Conservation (phyloP, 2,797 vertebrate species). For the Petrocephalus sullivani region DNA sequence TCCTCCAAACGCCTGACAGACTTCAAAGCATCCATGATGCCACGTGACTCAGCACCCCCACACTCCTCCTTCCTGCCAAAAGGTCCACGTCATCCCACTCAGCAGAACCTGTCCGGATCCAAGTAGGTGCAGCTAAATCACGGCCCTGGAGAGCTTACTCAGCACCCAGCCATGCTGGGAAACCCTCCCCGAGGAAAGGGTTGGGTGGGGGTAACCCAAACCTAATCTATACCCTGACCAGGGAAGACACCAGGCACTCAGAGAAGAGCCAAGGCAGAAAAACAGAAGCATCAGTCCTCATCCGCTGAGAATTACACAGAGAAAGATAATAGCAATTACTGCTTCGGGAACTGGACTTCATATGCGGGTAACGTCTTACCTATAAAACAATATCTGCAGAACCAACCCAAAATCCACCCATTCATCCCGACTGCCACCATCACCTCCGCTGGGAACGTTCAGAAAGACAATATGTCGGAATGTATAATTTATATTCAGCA, state of each 20-base stretch:
- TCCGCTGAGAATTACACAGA: background rate
- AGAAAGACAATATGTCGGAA: background rate
- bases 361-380: background rate
- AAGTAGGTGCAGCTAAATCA: background rate
- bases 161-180: background rate
- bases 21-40: constrained; percentile 28
- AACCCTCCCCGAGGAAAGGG: background rate
- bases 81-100: background rate
- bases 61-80: background rate
- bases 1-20: constrained; percentile 10
- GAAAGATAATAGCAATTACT: background rate
- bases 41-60: constrained; percentile 11
- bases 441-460: background rate
- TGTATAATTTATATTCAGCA: constrained; percentile 25
- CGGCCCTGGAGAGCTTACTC: background rate
- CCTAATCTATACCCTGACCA: background rate
- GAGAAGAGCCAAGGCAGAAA: background rate
- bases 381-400: background rate
- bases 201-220: background rate
- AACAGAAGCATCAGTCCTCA: background rate
- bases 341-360: background rate
- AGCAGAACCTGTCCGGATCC: background rate
- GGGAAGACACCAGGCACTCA: background rate
- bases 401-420: background rate
- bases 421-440: background rate